A percentile compares a stretch with the other conserved stretches of the same genome.
These are phyloP conservation scores for Heliconius himera DNA, from an alignment of 1,140 invertebrate species.

Conservation along the genomic window DNA sequence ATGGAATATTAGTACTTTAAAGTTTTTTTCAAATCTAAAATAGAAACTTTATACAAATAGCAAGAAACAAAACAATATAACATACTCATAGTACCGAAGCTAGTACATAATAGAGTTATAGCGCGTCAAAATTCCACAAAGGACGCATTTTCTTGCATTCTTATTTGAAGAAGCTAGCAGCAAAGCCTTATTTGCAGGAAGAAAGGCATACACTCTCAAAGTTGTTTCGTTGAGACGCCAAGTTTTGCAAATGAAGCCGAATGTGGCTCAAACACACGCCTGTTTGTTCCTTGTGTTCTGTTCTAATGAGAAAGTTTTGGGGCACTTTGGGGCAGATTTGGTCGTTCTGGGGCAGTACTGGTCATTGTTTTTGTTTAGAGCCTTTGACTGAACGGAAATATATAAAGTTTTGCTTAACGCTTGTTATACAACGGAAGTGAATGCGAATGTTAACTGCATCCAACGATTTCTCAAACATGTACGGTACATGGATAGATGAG, in stretches of 20 bases:
- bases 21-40: too few species aligned
- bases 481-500: not conserved
- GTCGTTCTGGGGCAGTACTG: conserved; percentile 1
- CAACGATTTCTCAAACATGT: not conserved
- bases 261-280: conserved; percentile 22
- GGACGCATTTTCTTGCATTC: not conserved
- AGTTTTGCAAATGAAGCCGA: conserved; percentile 30
- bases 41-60: too few species aligned
- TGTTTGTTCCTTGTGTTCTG: conserved; percentile 27
- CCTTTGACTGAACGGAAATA: conserved; percentile 8
- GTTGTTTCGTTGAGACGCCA: conserved; percentile 24
- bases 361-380: conserved; percentile 6
- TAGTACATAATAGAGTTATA: not conserved
- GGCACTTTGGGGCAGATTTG: not conserved
- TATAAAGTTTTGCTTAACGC: conserved; percentile 7
- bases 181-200: conserved; percentile 25
- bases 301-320: conserved; percentile 25
- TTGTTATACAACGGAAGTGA: not conserved
- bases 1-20: too few species aligned
- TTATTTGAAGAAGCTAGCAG: conserved; percentile 8
- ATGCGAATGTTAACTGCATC: conserved; percentile 6
- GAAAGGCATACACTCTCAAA: conserved; percentile 20
- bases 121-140: not conserved
- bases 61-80: not conserved
- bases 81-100: not conserved